Evolutionary conservation across 2,888 invertebrate species (phyloP), one percentile per base, ranked within the genome.

Genomic region (Pterostichus niger): DNA sequence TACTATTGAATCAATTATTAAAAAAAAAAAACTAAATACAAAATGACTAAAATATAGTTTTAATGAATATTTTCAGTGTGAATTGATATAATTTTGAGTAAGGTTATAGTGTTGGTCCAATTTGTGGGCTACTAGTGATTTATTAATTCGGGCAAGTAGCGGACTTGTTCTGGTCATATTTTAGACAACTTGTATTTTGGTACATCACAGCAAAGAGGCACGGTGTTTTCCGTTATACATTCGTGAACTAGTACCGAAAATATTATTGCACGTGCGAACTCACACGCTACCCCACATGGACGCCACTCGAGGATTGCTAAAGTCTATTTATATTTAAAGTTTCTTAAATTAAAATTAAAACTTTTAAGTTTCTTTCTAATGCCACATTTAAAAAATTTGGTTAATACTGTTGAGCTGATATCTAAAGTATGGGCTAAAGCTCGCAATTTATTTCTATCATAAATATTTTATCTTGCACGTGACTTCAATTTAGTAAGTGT

Each of bases 151-250:
- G 79, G 68, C 35, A 79, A 79, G 64, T 79, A 64, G 79, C 52
- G 79, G 79, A 79, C 79, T 49, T 79, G 24, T 31, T 49, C 31
- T 68, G 33, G 40, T 77, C 35, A 11, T 77, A 75, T 77, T 56
- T 76, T 56, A 73, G 81, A 73, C 33, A 80, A 52, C 31, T 13
- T 80, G 35, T 71, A 31, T 78, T 59, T 79, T 46, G 68, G 49
- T 71, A 54, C 71, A 81, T 81, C 81, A 81, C 81, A 81, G 81
- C 81, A 71, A 44, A 81, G 81, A 81, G 81, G 81, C 81, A 81
- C 81, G 81, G 73, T 56, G 49, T 78, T 77, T 56, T 59, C 59
- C 78, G 56, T 59, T 78, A 78, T 56, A 59, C 56, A 46, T 78
- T 78, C 59, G 78, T 78, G 78, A 78, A 77, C 56, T 59, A 77